Percentiles rank a stretch among this genome's conserved stretches.
These are phyloP conservation scores for Dasypogon diadema DNA, from an alignment of 2,888 invertebrate species.

Conservation along the genomic window DNA sequence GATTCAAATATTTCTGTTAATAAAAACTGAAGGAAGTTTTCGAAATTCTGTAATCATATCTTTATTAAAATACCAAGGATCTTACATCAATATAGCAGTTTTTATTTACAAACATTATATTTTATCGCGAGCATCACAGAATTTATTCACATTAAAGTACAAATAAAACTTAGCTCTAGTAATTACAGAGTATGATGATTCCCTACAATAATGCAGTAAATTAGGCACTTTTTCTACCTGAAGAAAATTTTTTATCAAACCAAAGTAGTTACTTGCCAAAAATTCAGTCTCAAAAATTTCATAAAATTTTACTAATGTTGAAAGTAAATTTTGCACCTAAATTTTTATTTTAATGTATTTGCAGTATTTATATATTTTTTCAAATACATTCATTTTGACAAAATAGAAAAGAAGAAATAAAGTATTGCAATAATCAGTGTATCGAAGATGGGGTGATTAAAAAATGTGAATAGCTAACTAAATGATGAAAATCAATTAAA, in stretches of 20 bases:
- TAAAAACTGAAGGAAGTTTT: too few species aligned
- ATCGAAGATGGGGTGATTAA: too few species aligned
- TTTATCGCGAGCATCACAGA: slow-evolving; percentile 37
- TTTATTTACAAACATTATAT: slow-evolving; percentile 18
- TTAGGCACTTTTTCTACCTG: slow-evolving; percentile 23
- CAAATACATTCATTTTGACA: too few species aligned
- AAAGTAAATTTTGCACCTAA: slow-evolving; percentile 2
- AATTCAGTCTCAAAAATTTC: slow-evolving; percentile 25
- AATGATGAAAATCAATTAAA: too few species aligned
- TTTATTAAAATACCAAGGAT: too few species aligned
- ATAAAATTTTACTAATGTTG: neutral
- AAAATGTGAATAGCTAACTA: too few species aligned
- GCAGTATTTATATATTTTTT: neutral
- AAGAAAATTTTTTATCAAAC: slow-evolving; percentile 7
- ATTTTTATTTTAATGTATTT: neutral
- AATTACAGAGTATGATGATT: neutral
- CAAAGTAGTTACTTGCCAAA: slow-evolving; percentile 18
- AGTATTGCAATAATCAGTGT: too few species aligned
- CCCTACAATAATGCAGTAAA: slow-evolving; percentile 18
- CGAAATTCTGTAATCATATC: too few species aligned
- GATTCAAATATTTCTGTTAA: too few species aligned
- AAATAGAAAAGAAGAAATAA: too few species aligned
- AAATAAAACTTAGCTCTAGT: neutral
- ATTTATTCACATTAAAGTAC: slow-evolving; percentile 2
- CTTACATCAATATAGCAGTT: neutral